phyloP scores from a whole-genome alignment of 2,888 invertebrate genomes.

The Eilema sororculum region DNA sequence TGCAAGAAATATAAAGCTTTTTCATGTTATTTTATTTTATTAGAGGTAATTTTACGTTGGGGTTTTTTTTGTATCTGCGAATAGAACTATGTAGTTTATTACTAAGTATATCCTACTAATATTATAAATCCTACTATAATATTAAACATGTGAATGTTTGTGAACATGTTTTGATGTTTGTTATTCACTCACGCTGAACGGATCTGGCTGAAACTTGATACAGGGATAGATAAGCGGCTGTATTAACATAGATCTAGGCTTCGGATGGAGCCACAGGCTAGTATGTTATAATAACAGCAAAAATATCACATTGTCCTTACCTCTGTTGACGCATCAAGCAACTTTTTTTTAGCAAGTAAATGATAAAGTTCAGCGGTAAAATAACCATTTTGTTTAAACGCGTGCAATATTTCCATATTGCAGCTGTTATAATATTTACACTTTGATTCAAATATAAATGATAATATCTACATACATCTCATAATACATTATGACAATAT shows the following conservation, averaged over 20 bases:
- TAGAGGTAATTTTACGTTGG: too few species aligned
- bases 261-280: too few species aligned
- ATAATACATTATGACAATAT: constrained; percentile 18
- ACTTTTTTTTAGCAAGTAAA: constrained; percentile 73
- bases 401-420: constrained; percentile 76
- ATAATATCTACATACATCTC: constrained; percentile 28
- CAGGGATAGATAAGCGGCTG: too few species aligned
- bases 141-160: too few species aligned
- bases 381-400: constrained; percentile 80
- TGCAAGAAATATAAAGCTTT: too few species aligned
- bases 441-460: constrained; percentile 6
- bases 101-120: neutral
- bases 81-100: neutral
- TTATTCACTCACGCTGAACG: too few species aligned
- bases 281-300: too few species aligned
- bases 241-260: too few species aligned
- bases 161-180: too few species aligned
- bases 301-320: constrained; percentile 49
- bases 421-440: constrained; percentile 18
- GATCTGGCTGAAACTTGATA: too few species aligned
- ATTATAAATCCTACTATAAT: too few species aligned
- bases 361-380: constrained; percentile 78
- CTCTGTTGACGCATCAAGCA: constrained; percentile 63
- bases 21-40: too few species aligned
- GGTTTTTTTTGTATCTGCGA: neutral